Base-by-base conservation (phyloP, 2,888 invertebrate genomes). In the Microplitis manilae region DNA sequence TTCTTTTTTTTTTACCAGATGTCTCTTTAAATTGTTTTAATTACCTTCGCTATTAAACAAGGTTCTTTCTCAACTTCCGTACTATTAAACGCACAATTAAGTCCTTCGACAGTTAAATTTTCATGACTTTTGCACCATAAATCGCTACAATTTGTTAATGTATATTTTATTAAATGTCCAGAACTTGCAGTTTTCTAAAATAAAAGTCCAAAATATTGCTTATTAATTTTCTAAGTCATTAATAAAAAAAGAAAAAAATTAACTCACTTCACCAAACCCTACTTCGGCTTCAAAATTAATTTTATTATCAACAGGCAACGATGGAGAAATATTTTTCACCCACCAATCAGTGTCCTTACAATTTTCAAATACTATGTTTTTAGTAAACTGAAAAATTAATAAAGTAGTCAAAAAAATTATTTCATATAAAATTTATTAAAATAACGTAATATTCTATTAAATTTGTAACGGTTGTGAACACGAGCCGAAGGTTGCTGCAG, bases 301-400 rank as follows among this genome's bases (percentile, higher is more conserved):
- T 67, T 70, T 65, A 50, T 72, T 38, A 8, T 41, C 69, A 9
- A 15, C 17, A 61, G 75, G 61, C 50, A 50, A 50, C 68, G 17
- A 60, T 39, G 77, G 68, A 9, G 80, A 75, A 68, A 80, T 65
- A 65, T 78, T 73, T 68, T 60, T 70, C n/a, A 80, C 70, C 75
- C 71, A 59, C 80, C 78, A 78, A 8, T 65, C 60, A 62, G 75
- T 76, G 7, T 80, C 60, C 17, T 77, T 59, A 40, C 78, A 80
- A 13, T 68, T 50, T 5, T 80, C 77, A 73, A 78, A 80, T 39
- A 78, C 75, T 68, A 78, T 50, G 77, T 76, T 74, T 60, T 77
- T 78, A 60, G 71, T 74, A 38, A 78, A 50, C 72, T 80, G 68
- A 78, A 80, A 30, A 30, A 30, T 30, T 2, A 30, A 30, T 30